Evolutionary conservation across 2,797 vertebrate genomes (phyloP).

Genomic region (Phyllotis vaccarum): DNA sequence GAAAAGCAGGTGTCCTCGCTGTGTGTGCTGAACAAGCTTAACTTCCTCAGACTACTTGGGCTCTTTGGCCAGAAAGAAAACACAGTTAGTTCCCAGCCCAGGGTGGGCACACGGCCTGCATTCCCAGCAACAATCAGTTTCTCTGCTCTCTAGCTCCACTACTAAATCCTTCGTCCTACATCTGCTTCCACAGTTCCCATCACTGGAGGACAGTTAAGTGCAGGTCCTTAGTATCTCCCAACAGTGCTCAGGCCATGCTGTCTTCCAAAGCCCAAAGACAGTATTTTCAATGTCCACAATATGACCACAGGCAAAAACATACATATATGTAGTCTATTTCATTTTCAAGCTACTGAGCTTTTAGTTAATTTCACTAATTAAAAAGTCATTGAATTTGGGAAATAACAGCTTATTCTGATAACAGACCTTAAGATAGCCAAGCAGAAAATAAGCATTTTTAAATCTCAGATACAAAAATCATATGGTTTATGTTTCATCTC

Average conservation of each 20-base stretch:
- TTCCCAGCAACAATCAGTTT: neutral
- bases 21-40: neutral
- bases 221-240: too few species aligned
- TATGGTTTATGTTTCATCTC: neutral
- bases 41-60: too few species aligned
- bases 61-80: neutral
- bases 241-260: neutral
- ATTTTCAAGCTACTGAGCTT: neutral
- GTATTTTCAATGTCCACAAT: neutral
- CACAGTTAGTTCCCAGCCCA: too few species aligned
- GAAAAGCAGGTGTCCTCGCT: neutral
- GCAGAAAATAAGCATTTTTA: slow-evolving; percentile 39
- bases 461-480: slow-evolving; percentile 14
- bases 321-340: neutral
- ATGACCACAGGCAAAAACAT: neutral
- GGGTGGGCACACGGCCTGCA: rapidly evolving
- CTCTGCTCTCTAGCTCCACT: neutral
- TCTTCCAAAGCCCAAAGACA: neutral
- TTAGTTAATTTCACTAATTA: neutral
- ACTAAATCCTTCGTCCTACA: neutral
- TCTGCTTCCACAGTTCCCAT: neutral
- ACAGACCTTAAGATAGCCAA: slow-evolving; percentile 25
- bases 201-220: neutral
- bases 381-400: neutral
- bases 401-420: slow-evolving; percentile 33